Conservation (phyloP, 2,888 invertebrate genomes). For the Trisateles emortualis region DNA sequence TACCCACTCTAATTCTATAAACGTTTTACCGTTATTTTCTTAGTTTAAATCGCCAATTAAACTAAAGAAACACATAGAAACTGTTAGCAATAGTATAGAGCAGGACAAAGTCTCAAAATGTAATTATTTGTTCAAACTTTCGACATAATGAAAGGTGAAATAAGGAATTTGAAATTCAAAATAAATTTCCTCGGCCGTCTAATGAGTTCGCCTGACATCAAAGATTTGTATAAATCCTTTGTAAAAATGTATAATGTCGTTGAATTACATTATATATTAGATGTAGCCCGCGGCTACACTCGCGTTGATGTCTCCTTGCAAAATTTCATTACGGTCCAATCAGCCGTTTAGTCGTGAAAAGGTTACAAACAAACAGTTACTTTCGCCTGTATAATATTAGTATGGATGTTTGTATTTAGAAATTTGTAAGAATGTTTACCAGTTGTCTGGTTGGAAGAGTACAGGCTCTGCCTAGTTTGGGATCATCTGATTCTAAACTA, state of each 20-base stretch:
- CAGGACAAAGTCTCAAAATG: constrained; percentile 37
- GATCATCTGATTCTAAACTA: too few species aligned
- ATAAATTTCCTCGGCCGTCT: constrained; percentile 24
- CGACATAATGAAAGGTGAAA: constrained; percentile 28
- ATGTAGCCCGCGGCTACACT: too few species aligned
- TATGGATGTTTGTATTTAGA: too few species aligned
- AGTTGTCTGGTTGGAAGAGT: too few species aligned
- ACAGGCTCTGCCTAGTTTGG: too few species aligned
- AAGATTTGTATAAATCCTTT: constrained; percentile 17
- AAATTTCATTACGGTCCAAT: too few species aligned
- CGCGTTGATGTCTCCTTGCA: too few species aligned
- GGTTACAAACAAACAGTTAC: too few species aligned
- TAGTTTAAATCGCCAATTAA: constrained; percentile 31
- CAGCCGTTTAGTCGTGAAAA: too few species aligned
- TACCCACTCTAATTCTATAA: constrained; percentile 15
- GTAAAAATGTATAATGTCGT: constrained; percentile 13
- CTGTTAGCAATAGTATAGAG: constrained; percentile 36
- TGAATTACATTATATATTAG: too few species aligned
- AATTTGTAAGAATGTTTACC: too few species aligned
- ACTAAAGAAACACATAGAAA: constrained; percentile 39
- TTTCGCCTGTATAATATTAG: too few species aligned
- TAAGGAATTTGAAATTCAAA: constrained; percentile 32
- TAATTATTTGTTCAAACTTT: constrained; percentile 40
- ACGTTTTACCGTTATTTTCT: constrained; percentile 13
- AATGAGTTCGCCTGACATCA: constrained; percentile 19